Evolutionary conservation across 2,797 vertebrate species (phyloP).

Genomic region (Chrysocyon brachyurus): DNA sequence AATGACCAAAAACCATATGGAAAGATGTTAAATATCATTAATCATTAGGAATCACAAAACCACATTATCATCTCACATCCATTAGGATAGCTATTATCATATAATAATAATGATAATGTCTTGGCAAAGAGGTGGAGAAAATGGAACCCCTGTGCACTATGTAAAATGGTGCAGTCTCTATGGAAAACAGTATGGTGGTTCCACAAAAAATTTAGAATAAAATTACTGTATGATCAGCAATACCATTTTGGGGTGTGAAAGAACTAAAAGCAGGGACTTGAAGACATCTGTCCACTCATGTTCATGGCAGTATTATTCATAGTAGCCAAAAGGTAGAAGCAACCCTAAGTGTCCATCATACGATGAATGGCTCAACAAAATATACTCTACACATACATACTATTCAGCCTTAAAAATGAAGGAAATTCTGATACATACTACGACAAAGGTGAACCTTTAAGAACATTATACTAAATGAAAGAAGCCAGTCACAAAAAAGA

Average conservation of each 20-base stretch:
- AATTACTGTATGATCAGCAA: neutral
- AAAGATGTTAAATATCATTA: neutral
- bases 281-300: neutral
- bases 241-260: neutral
- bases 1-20: neutral
- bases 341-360: neutral
- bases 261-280: neutral
- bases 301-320: neutral
- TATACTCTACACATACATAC: neutral
- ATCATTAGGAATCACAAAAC: neutral
- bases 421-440: neutral
- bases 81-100: neutral
- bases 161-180: neutral
- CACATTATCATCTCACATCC: neutral
- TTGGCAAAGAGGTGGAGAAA: neutral
- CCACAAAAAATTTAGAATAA: neutral
- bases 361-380: neutral
- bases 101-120: neutral
- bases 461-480: neutral
- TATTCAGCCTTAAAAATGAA: neutral
- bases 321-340: neutral
- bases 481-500: neutral
- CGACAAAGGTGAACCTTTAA: neutral
- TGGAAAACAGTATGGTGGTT: neutral
- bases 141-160: neutral